Percentiles rank a stretch among this genome's conserved stretches.
Conservation (phyloP, 2,888 invertebrate species). For the Colostygia pectinataria region DNA sequence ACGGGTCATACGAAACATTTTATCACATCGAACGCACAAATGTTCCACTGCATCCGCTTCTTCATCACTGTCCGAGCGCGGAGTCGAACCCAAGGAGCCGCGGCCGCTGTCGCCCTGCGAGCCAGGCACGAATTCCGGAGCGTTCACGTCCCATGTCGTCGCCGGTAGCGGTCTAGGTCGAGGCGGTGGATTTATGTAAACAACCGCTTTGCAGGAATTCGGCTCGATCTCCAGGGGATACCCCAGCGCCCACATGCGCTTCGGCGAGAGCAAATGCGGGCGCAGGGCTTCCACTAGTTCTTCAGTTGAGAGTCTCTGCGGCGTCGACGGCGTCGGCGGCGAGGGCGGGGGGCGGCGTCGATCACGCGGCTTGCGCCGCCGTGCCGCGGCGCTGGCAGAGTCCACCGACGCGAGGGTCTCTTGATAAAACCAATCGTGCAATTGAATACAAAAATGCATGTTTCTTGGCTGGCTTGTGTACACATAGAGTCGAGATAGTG, state of each 20-base stretch:
- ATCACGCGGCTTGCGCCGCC: conserved; percentile 66
- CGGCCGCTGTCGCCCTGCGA: conserved; percentile 81
- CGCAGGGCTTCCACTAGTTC: conserved; percentile 83
- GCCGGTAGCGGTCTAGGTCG: conserved; percentile 65
- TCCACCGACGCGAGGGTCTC: conserved; percentile 74
- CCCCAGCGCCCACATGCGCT: conserved; percentile 86
- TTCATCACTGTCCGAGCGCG: conserved; percentile 81
- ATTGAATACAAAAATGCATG: conserved; percentile 77
- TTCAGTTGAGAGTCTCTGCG: conserved; percentile 81
- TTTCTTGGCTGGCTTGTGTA: conserved; percentile 71
- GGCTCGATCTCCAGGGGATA: conserved; percentile 87
- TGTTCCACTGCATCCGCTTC: conserved; percentile 83
- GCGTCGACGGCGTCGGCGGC: conserved; percentile 73
- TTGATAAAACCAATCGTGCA: conserved; percentile 78
- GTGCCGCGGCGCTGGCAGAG: conserved; percentile 69
- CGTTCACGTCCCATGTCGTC: conserved; percentile 85
- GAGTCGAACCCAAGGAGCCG: conserved; percentile 80
- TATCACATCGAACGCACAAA: conserved; percentile 88
- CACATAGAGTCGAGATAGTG: conserved; percentile 79
- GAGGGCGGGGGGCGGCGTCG: conserved; percentile 72
- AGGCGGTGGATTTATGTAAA: conserved; percentile 83
- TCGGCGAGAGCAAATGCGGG: conserved; percentile 84
- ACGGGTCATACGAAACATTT: conserved; percentile 86
- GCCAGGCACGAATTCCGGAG: conserved; percentile 86
- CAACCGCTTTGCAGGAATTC: conserved; percentile 84